phyloP scores from a whole-genome alignment of 1,140 invertebrate genomes.

The Drosophila bocqueti region DNA sequence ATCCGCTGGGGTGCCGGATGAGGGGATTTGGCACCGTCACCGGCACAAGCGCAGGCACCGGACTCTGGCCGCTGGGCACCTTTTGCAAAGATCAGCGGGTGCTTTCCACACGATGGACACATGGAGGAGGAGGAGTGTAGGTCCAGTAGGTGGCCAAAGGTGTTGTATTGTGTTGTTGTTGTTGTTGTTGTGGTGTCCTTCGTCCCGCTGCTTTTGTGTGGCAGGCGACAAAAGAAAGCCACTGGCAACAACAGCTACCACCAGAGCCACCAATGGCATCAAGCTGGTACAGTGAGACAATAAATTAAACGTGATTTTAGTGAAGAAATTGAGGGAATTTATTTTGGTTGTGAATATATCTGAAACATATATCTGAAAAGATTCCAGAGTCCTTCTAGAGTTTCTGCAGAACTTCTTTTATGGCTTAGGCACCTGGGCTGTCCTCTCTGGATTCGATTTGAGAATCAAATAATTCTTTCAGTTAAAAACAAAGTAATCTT shows the following conservation, averaged over 20 bases:
- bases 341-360: background rate
- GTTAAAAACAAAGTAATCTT: background rate
- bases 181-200: conserved; percentile 43
- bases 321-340: background rate
- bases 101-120: conserved; percentile 27
- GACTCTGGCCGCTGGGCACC: conserved; percentile 18
- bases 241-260: conserved; percentile 20
- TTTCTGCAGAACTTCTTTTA: background rate
- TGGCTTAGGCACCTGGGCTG: no score
- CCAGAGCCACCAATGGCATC: conserved; percentile 7
- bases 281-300: background rate
- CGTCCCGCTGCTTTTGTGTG: conserved; percentile 41
- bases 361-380: background rate
- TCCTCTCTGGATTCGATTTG: background rate
- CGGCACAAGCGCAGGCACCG: background rate
- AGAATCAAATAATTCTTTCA: background rate
- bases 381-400: background rate
- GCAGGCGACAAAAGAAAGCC: conserved; percentile 50
- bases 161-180: conserved; percentile 34
- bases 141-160: conserved; percentile 12
- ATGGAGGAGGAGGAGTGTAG: background rate
- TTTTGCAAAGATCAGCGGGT: conserved; percentile 58
- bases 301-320: no score
- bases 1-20: conserved; percentile 19
- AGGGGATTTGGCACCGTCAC: conserved; percentile 13